A percentile compares a stretch with the other conserved stretches of the same genome.
Conservation (phyloP, 2,113 vertebrate genomes). For the Prietella phreatophila region DNA sequence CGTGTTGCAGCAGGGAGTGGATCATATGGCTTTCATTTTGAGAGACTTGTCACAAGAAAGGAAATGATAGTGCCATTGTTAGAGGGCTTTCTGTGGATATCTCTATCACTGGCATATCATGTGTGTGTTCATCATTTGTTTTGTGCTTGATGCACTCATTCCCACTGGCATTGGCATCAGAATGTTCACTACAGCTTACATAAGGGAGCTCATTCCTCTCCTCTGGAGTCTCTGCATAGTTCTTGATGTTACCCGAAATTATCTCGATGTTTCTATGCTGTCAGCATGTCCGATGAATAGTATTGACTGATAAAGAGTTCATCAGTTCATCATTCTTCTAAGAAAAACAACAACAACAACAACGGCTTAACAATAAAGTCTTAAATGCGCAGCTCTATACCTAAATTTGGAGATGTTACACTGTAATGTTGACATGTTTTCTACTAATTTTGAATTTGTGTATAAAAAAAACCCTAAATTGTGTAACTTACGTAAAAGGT, state of each 20-base stretch:
- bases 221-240: slow-evolving; percentile 9
- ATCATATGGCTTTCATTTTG: slow-evolving; percentile 27
- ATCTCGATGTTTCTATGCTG: neutral
- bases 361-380: neutral
- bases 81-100: slow-evolving; percentile 54
- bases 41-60: slow-evolving; percentile 52
- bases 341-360: neutral
- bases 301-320: slow-evolving; percentile 8
- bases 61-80: slow-evolving; percentile 67
- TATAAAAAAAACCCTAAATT: neutral
- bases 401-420: neutral
- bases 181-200: slow-evolving; percentile 33
- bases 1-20: neutral
- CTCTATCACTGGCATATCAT: slow-evolving; percentile 52
- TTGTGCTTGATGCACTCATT: slow-evolving; percentile 34
- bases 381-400: neutral
- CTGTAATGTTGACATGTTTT: neutral
- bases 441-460: neutral
- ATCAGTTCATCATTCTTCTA: neutral
- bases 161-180: slow-evolving; percentile 18
- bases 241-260: neutral
- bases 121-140: neutral
- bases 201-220: slow-evolving; percentile 30
- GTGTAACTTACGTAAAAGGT: neutral
- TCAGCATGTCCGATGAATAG: slow-evolving; percentile 21